Percentiles rank a stretch among this genome's conserved stretches.
phyloP scores from a whole-genome alignment of 1,140 invertebrate genomes.

The Drosophila nikananu region DNA sequence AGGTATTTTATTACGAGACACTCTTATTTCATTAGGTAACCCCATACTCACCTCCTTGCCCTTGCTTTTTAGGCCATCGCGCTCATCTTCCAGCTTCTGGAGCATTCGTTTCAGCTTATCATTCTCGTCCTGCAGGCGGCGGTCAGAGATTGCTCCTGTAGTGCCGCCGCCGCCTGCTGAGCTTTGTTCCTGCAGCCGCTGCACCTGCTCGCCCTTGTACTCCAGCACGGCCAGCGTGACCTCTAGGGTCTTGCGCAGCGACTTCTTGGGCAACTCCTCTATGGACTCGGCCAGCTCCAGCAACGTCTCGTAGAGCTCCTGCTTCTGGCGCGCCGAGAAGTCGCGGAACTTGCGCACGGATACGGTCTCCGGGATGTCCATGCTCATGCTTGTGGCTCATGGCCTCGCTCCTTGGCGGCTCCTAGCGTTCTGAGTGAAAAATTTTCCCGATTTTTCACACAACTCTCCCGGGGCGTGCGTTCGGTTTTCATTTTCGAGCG shows the following conservation, averaged over 20 bases:
- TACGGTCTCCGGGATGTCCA: constrained; percentile 79
- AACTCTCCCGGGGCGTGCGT: constrained; percentile 11
- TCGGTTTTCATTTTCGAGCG: constrained; percentile 32
- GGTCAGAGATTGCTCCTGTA: constrained; percentile 25
- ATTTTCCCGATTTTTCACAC: constrained; percentile 32
- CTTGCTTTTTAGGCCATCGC: constrained; percentile 57
- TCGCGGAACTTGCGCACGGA: constrained; percentile 79
- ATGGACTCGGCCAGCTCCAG: constrained; percentile 63
- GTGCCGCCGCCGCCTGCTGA: background rate
- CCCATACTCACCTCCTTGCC: constrained; percentile 56
- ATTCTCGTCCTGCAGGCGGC: constrained; percentile 74
- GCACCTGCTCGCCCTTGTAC: constrained; percentile 76
- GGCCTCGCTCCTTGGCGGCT: constrained; percentile 56
- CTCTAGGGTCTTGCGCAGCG: constrained; percentile 75
- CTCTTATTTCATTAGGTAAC: background rate
- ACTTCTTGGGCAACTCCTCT: constrained; percentile 76
- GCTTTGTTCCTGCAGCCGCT: constrained; percentile 27
- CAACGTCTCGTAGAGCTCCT: constrained; percentile 79
- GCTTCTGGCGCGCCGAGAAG: constrained; percentile 71
- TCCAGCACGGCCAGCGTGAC: constrained; percentile 73
- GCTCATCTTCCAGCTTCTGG: constrained; percentile 72
- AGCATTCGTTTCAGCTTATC: constrained; percentile 80
- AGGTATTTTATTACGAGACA: background rate
- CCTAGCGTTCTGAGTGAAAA: constrained; percentile 69
- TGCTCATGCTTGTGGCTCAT: constrained; percentile 64